Base-by-base conservation (phyloP, 2,113 vertebrate genomes). In the Tricholaema leucomelas region DNA sequence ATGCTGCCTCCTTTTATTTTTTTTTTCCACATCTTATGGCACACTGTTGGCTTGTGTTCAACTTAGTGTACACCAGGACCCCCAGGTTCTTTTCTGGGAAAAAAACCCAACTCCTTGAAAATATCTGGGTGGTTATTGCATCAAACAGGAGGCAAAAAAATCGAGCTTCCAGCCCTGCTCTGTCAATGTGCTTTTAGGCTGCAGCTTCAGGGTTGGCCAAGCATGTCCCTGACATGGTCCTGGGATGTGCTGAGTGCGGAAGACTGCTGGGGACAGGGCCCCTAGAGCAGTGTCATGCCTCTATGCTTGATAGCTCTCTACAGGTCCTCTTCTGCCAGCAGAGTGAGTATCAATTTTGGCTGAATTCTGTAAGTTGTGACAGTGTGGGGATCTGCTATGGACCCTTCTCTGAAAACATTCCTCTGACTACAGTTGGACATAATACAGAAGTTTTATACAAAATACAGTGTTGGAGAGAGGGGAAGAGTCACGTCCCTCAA, bases 281-380 rank as follows among this genome's bases (percentile, higher is more conserved):
- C 16, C 8, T 1, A 0, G 46, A 71, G 8, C 11, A 28, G 5
- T 0, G 2, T 12, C 0, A 0, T 55, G 38, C 5, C 27, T 38
- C 56, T 46, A 42, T 6, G 1, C 24, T n/a, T 1, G 0, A 12
- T 21, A n/a, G 25, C 12, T 35, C 13, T 2, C 13, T 10, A 16
- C 5, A 13, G 15, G 15, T 0, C 3, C 13, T 15, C 27, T 55
- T 58, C 44, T 79, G 56, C 15, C 36, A 48, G n/a, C 0, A 0
- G 13, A 52, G 2, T 2, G 5, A 7, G 2, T 1, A 0, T 4
- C 4, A 3, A 15, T 2, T 4, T 23, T 31, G 54, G 25, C 20
- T 1, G 2, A 8, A 10, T 21, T 69, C 36, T 13, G 11, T 2
- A 3, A 5, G 16, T 59, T 27, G 25, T 42, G 36, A 7, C 0